phyloP scores from a whole-genome alignment of 2,888 invertebrate genomes.

The Tetragnatha montana region DNA sequence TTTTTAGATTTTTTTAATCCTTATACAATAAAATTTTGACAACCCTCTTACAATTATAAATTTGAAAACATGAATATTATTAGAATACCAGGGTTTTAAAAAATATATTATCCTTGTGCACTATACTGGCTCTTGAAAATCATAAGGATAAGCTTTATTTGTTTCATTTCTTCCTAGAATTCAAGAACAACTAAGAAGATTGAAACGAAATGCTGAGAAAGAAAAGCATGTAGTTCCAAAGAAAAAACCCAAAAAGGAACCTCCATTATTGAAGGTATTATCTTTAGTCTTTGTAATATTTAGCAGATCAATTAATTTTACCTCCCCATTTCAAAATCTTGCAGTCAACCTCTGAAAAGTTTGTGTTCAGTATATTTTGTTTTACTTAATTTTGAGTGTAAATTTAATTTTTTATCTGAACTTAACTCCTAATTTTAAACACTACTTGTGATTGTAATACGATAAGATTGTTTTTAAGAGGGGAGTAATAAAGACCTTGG shows the following conservation, averaged over 20 bases:
- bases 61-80: background rate
- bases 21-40: background rate
- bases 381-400: too few relatives aligned
- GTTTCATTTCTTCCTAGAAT: conserved; percentile 79
- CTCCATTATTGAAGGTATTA: conserved; percentile 66
- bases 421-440: too few relatives aligned
- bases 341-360: too few relatives aligned
- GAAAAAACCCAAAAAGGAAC: conserved; percentile 71
- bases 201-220: conserved; percentile 91
- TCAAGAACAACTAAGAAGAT: conserved; percentile 95
- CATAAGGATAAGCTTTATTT: background rate
- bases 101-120: background rate
- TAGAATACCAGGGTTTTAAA: background rate
- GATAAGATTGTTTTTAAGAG: too few relatives aligned
- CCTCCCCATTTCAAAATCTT: too few relatives aligned
- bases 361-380: too few relatives aligned
- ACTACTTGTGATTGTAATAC: too few relatives aligned
- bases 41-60: background rate
- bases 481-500: too few relatives aligned
- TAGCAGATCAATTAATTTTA: too few relatives aligned
- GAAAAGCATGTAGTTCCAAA: conserved; percentile 76
- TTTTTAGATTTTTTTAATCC: background rate
- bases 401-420: too few relatives aligned
- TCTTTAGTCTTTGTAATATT: too few relatives aligned
- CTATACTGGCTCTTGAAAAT: background rate